Base-by-base conservation (phyloP, 2,113 vertebrate species). In the Edolisoma coerulescens region DNA sequence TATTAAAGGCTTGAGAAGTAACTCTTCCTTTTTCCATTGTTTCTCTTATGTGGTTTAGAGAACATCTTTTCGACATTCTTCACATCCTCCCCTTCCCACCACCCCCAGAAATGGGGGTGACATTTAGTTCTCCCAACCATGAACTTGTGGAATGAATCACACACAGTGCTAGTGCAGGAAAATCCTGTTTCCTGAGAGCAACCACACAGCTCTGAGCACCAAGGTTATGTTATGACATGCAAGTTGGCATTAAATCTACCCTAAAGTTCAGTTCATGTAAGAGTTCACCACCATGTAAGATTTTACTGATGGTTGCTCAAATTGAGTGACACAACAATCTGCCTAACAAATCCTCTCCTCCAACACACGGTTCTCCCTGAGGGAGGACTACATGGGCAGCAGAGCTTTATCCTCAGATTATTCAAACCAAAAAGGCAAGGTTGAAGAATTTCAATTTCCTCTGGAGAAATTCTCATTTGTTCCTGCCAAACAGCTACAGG, bases 61-160 rank as follows among this genome's bases (percentile, higher is more conserved):
- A 94, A 80, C 49, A 84, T 57, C 74, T 61, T 78, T 79, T 91
- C 44, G 83, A 59, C 63, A 67, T 96, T 95, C 79, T 88, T 85
- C 71, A 73, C 59, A 80, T 80, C 39, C 6, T 94, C 44, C 47
- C 28, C 27, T 86, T 91, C 67, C 57, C 75, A 79, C 30, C 35
- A 77, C 11, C 24, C 35, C 54, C 47, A 91, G 71, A 93, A 96
- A 65, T 4, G 10, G 30, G 45, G 54, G 54, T 56, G 33, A 79
- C 30, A 65, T 71, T 82, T 57, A 87, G 41, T 73, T 39, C 50
- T 78, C 45, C 84, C 78, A 64, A 60, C 16, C 41, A 53, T 41
- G 22, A 82, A 82, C 45, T 33, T 57, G 44, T 35, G n/a, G 57
- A 76, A 89, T 8, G 1, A 93, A 87, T 80, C 50, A 63, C n/a